Evolutionary conservation across 2,797 vertebrate genomes (phyloP), one percentile per base, ranked within the genome.

Genomic region (Microchirus variegatus): DNA sequence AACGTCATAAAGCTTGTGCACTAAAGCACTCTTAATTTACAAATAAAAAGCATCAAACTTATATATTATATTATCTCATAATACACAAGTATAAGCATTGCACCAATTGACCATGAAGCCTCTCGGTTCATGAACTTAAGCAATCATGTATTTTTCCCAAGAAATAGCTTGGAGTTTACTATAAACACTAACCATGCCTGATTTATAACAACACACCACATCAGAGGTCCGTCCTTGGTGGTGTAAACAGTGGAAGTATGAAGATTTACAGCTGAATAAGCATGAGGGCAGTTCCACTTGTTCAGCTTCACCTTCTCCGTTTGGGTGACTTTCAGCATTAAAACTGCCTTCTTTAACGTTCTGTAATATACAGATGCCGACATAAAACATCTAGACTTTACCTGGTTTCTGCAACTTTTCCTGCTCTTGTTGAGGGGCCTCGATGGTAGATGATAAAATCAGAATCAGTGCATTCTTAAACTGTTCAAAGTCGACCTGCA

Each of bases 391-490:
- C 10, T 3, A 1, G 26, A 62, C 31, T 52, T 86, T 93, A 99
- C 97, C 97, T 94, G 94, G 86, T 63, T 90, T 88, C 48, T 92
- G 76, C 77, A 84, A 87, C 45, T 87, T 74, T 35, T 95, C 94
- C 67, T 93, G 86, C 59, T 91, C 91, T 26, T 87, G 88, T 8
- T 58, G 92, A 36, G 57, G 86, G 76, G 82, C 86, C 91, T 87
- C 85, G 1, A 81, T 9, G 17, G 53, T 45, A 0, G 91, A 88
- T 19, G 96, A 98, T 74, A 99, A 87, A 63, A 96, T 91, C 76
- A 95, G 90, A 84, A 99, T 98, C 67, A 99, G 90, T 1, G 96
- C 96, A 78, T 97, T 93, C 90, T 95, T 98, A 91, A 99, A 99
- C 45, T 96, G 94, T 59, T 95, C 93, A 80, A 99, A 99, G 83